phyloP scores from a whole-genome alignment of 1,140 invertebrate species.

The Meteorus sp. region DNA sequence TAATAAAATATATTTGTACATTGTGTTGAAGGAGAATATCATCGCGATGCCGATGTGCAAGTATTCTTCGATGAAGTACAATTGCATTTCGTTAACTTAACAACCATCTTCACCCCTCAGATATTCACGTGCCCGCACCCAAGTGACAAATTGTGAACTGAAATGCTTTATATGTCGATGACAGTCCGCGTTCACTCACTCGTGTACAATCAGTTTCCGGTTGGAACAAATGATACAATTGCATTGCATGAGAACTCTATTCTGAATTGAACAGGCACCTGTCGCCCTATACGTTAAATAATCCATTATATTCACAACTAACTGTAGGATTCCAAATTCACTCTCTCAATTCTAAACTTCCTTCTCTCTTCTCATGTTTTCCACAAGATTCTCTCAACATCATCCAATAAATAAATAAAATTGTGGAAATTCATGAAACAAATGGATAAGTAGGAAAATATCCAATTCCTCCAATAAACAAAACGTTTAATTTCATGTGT shows the following conservation, averaged over 20 bases:
- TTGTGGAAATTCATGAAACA: too few relatives aligned
- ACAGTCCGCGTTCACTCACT: neutral
- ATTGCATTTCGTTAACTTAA: conserved; percentile 14
- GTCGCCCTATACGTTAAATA: conserved; percentile 39
- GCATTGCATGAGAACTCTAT: conserved; percentile 39
- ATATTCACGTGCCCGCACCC: too few relatives aligned
- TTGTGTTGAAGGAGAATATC: too few relatives aligned
- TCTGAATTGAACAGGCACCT: conserved; percentile 42
- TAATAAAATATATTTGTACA: conserved; percentile 6
- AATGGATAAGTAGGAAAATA: too few relatives aligned
- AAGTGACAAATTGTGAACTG: conserved; percentile 23
- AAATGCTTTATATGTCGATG: neutral
- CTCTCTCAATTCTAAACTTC: too few relatives aligned
- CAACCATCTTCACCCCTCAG: too few relatives aligned
- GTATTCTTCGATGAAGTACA: conserved; percentile 8
- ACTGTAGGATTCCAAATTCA: conserved; percentile 12
- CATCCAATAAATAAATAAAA: too few relatives aligned
- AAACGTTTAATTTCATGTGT: too few relatives aligned
- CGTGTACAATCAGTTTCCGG: conserved; percentile 34
- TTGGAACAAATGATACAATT: conserved; percentile 43
- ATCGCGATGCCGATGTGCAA: neutral
- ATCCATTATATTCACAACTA: conserved; percentile 42
- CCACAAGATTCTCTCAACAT: too few relatives aligned
- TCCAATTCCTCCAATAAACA: too few relatives aligned
- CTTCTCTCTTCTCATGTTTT: too few relatives aligned